Percentiles rank a stretch among this genome's conserved stretches.
Evolutionary conservation across 2,888 invertebrate species (phyloP).

Genomic region (Stomorhina lunata): DNA sequence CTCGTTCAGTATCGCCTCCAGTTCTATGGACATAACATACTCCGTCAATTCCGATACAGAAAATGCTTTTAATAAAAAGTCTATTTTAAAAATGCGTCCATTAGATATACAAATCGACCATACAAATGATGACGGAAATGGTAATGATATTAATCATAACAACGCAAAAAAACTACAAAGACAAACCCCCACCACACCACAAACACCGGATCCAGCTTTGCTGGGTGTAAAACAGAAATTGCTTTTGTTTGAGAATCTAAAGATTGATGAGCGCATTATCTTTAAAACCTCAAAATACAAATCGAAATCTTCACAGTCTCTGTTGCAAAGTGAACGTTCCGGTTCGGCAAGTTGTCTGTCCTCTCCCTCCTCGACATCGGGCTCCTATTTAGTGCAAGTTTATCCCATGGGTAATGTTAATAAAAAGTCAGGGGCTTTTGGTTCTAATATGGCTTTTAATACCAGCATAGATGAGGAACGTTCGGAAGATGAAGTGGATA

Average conservation of each 20-base stretch:
- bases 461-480: constrained; percentile 75
- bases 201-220: constrained; percentile 72
- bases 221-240: constrained; percentile 75
- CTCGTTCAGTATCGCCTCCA: constrained; percentile 61
- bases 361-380: constrained; percentile 11
- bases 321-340: constrained; percentile 68
- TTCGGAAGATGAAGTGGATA: constrained; percentile 78
- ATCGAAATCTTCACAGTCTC: constrained; percentile 63
- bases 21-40: constrained; percentile 73
- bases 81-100: constrained; percentile 72
- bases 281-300: constrained; percentile 67
- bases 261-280: constrained; percentile 69
- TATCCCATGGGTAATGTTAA: constrained; percentile 3
- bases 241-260: constrained; percentile 74
- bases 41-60: constrained; percentile 77
- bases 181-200: constrained; percentile 25
- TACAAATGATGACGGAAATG: not conserved
- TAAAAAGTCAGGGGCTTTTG: not conserved
- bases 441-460: constrained; percentile 43
- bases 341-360: not conserved
- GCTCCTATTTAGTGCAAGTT: constrained; percentile 19
- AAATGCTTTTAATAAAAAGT: constrained; percentile 73
- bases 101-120: constrained; percentile 8
- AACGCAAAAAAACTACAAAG: not conserved
- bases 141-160: not conserved